Evolutionary conservation across 2,113 vertebrate species (phyloP), one percentile per base, ranked within the genome.

Genomic region (Nycticorax nycticorax): DNA sequence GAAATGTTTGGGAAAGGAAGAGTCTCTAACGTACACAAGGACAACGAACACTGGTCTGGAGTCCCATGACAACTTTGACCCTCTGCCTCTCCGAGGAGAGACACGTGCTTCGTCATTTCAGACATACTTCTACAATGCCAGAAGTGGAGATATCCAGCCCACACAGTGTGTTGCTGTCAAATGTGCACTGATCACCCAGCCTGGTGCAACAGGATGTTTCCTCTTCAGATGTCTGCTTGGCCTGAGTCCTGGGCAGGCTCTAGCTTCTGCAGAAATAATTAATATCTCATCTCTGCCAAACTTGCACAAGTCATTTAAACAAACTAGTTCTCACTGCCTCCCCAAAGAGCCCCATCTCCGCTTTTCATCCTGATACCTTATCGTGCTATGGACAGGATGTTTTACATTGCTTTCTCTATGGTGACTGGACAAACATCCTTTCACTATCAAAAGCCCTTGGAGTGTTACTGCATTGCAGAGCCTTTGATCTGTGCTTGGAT

Each of bases 401-500:
- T 96, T 94, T 76, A 79, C 94, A 93, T 76, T 91, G 85, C 93
- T 72, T 72, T 97, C 87, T 92, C 95, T 82, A 87, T 96, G 94
- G 97, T 85, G 93, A 97, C 95, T 1, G 1, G 64, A 94, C 90
- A 93, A 93, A 97, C 93, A 94, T 97, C 91, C 97, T 96, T 96
- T 90, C 84, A 64, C 91, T 95, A 88, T 94, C 96, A 96, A 92
- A 86, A 95, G 80, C 93, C 60, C 71, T 94, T 84, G 73, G 55
- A 96, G 75, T 78, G 95, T 93, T 83, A 86, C 96, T 94, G 69
- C 66, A 78, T 35, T 77, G 84, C 62, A 73, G 74, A 84, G 90
- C 62, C 97, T 96, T 97, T 98, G 96, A 97, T 97, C 94, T 93
- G 62, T 53, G 87, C 89, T 97, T 91, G 94, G 95, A 91, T 93